These are phyloP conservation scores for Meganola albula DNA, from an alignment of 2,888 invertebrate genomes.

Conservation along the genomic window DNA sequence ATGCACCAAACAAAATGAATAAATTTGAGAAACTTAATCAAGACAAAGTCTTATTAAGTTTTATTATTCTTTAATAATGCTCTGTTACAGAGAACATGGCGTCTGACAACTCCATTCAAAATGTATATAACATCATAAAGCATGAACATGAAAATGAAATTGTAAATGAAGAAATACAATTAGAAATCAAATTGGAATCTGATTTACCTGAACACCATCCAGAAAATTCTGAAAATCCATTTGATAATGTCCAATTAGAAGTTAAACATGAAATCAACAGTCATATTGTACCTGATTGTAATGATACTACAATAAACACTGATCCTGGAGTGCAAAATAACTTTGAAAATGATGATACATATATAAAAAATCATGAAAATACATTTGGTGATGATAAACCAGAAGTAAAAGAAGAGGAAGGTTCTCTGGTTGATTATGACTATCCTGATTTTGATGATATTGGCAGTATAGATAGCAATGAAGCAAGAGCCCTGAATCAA, in stretches of 20 bases:
- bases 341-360: constrained; percentile 16
- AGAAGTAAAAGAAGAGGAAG: constrained; percentile 41
- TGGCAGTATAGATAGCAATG: constrained; percentile 55
- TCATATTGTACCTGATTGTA: no score
- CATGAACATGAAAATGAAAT: constrained; percentile 19
- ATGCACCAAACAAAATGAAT: no score
- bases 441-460: constrained; percentile 50
- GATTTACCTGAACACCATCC: constrained; percentile 15
- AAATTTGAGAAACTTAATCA: no score
- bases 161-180: constrained; percentile 20
- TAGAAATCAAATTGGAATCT: constrained; percentile 33
- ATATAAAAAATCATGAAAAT: constrained; percentile 22
- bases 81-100: no score
- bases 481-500: constrained; percentile 51
- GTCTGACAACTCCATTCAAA: background rate
- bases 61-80: no score
- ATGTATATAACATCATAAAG: constrained; percentile 10
- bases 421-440: constrained; percentile 42
- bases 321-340: no score
- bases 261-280: constrained; percentile 41
- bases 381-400: constrained; percentile 15
- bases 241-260: constrained; percentile 36
- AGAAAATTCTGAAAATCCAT: constrained; percentile 27
- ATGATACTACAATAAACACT: no score
- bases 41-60: no score